These are phyloP conservation scores for Istiophorus platypterus DNA, from an alignment of 2,113 vertebrate genomes.

Conservation along the genomic window DNA sequence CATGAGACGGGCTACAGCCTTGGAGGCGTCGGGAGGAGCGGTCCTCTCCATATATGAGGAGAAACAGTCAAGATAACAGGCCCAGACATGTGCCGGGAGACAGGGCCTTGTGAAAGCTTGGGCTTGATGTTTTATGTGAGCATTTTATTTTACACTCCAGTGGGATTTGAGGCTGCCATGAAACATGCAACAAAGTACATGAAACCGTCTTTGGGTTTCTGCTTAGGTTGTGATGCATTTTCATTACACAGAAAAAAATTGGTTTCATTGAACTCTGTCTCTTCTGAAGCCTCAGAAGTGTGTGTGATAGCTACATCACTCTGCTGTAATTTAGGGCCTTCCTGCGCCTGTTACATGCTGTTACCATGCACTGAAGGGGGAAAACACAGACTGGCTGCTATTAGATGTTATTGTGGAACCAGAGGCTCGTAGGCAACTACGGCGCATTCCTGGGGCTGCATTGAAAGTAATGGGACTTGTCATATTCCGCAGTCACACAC, in stretches of 20 bases:
- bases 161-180: conserved; percentile 42
- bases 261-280: conserved; percentile 38
- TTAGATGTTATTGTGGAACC: conserved; percentile 25
- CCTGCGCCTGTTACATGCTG: conserved; percentile 21
- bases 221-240: conserved; percentile 20
- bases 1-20: conserved; percentile 38
- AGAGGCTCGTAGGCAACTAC: conserved; percentile 47
- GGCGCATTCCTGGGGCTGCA: conserved; percentile 33
- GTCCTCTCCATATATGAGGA: conserved; percentile 51
- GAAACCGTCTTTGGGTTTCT: conserved; percentile 44
- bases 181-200: conserved; percentile 36
- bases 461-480: conserved; percentile 56
- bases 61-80: conserved; percentile 58
- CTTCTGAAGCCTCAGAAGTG: conserved; percentile 19
- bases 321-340: conserved; percentile 17
- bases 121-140: conserved; percentile 52
- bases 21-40: conserved; percentile 30
- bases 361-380: neutral
- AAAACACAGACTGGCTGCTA: neutral
- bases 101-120: conserved; percentile 12
- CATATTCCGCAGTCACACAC: conserved; percentile 32
- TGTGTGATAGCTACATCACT: neutral
- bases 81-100: conserved; percentile 48
- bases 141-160: conserved; percentile 52
- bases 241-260: conserved; percentile 44